These are phyloP conservation scores for Caenorhabditis angaria DNA, from an alignment of 2,888 invertebrate genomes.

Conservation along the genomic window DNA sequence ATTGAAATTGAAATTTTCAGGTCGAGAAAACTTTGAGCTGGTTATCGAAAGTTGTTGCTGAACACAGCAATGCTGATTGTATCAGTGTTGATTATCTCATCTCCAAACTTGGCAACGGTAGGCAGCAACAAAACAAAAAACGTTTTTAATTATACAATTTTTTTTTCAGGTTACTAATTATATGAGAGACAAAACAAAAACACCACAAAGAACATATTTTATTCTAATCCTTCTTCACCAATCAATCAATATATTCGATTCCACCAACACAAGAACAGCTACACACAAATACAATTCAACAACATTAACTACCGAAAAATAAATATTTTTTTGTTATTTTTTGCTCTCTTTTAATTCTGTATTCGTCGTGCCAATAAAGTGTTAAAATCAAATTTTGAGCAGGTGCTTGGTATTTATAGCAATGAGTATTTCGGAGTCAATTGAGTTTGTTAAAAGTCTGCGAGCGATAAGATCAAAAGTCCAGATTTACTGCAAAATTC, in stretches of 20 bases:
- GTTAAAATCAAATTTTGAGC: neutral
- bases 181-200: neutral
- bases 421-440: too few relatives aligned
- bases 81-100: neutral
- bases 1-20: neutral
- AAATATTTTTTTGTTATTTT: conserved; percentile 1
- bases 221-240: neutral
- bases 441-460: too few relatives aligned
- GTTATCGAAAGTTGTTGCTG: neutral
- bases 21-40: neutral
- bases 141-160: neutral
- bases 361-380: neutral
- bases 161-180: neutral
- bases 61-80: neutral
- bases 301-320: neutral
- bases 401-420: too few relatives aligned
- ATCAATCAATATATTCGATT: neutral
- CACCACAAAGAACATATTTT: neutral
- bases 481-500: too few relatives aligned
- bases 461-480: too few relatives aligned
- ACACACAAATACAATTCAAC: conserved; percentile 3
- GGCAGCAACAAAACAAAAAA: neutral
- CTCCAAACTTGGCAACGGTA: neutral
- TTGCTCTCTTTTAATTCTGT: neutral
- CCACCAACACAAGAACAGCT: neutral